A percentile compares a stretch with the other conserved stretches of the same genome.
Evolutionary conservation across 2,113 vertebrate species (phyloP).

Genomic region (Osmerus eperlanus): DNA sequence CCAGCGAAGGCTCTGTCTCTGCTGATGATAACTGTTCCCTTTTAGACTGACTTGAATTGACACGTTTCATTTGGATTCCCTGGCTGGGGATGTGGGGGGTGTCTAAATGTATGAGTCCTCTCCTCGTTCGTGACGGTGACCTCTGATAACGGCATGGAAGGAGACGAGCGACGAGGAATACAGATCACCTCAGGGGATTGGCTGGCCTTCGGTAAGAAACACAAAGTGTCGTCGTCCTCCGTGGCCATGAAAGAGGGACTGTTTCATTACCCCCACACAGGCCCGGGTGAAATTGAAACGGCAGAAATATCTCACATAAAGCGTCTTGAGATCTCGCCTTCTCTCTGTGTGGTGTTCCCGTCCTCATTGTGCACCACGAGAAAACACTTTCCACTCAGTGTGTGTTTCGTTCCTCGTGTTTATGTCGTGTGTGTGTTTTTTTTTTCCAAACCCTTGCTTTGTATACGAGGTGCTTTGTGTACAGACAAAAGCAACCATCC

Average conservation of each 20-base stretch:
- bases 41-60: no score
- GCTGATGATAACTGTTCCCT: no score
- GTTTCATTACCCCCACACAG: neutral
- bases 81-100: neutral
- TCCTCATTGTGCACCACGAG: neutral
- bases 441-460: neutral
- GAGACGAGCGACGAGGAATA: neutral
- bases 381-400: neutral
- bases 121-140: neutral
- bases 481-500: neutral
- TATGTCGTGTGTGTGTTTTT: neutral
- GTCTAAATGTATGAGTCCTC: neutral
- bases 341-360: neutral
- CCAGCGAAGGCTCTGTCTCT: no score
- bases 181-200: neutral
- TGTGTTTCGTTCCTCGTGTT: neutral
- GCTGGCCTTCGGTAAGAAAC: neutral
- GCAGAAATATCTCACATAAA: neutral
- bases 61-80: neutral
- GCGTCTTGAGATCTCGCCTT: neutral
- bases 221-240: neutral
- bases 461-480: neutral
- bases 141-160: neutral
- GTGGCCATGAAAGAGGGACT: neutral
- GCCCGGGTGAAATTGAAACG: constrained; percentile 2